A percentile compares a stretch with the other conserved stretches of the same genome.
phyloP scores from a whole-genome alignment of 2,113 vertebrate species.

The Tragelaphus scriptus region DNA sequence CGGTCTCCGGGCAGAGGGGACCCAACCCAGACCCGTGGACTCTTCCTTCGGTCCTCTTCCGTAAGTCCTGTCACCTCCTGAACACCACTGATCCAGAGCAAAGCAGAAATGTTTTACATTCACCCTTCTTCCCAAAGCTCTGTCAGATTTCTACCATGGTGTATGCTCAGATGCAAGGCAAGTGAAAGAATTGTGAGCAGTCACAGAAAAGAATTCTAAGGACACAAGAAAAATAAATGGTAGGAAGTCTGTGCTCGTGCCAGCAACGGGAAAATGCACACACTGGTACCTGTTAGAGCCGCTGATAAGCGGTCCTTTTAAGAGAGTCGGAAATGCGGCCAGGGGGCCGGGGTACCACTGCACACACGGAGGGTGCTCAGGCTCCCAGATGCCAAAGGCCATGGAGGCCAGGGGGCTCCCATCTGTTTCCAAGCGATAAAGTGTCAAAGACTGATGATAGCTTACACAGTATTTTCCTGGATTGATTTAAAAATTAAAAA shows the following conservation, averaged over 20 bases:
- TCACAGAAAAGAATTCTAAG: not conserved
- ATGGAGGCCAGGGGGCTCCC: not conserved
- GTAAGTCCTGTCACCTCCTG: fast-evolving
- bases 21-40: not conserved
- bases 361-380: not conserved
- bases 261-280: fast-evolving
- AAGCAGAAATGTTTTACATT: not conserved
- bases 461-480: not conserved
- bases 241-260: fast-evolving
- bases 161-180: not conserved
- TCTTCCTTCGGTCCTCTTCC: fast-evolving
- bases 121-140: not conserved
- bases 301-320: not conserved
- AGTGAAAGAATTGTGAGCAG: not conserved
- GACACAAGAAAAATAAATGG: not conserved
- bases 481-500: not conserved
- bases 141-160: not conserved
- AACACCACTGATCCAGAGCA: not conserved
- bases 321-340: not conserved
- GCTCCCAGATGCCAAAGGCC: not conserved
- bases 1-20: not conserved
- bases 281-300: fast-evolving
- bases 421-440: not conserved
- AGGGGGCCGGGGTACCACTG: fast-evolving
- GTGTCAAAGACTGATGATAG: not conserved